Base-by-base conservation (phyloP, 2,888 invertebrate genomes). In the Heliconius charithonia region DNA sequence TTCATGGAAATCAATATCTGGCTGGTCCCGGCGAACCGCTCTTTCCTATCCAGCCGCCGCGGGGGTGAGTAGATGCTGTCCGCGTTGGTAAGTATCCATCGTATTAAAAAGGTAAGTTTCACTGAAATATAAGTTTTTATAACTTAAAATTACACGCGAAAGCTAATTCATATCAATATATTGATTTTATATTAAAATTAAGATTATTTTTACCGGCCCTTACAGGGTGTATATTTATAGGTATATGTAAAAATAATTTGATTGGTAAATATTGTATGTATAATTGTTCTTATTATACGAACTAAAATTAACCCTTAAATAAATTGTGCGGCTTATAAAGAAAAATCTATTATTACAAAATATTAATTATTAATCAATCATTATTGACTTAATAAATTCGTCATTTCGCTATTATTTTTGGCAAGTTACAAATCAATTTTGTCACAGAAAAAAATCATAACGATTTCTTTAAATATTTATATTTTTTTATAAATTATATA, bases 21-120 rank as follows among this genome's bases (percentile, higher is more conserved):
- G 25, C 69, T 25, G 25, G 69, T 16, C 69, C 41, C 69, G 37
- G 69, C 69, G 41, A 41, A 69, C n/a, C 69, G 69, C 29, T 69
- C 69, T 69, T 69, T 69, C 41, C 25, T 45, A 45, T 41, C 69
- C 41, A 69, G 69, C 41, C 69, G 69, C 69, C 41, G 25, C 3
- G 12, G 25, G 41, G 69, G 69, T 69, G 69, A 69, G 69, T 69
- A 69, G 69, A 16, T 69, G 41, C 25, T 41, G 41, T 41, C 69
- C 9, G 25, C 41, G 9, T 69, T 25, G 69, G 69, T 69, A 69
- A 69, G 69, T 69, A 41, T 45, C 7, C 41, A 3, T 45, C 41
- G 45, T 45, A 25, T 25, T 3, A n/a, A 25, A 41, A 67, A 69
- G 69, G 69, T 69, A 69, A 69, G 69, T 41, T 41, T n/a, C 25